Base-by-base conservation (phyloP, 1,140 invertebrate genomes). In the Leptinotarsa texana region DNA sequence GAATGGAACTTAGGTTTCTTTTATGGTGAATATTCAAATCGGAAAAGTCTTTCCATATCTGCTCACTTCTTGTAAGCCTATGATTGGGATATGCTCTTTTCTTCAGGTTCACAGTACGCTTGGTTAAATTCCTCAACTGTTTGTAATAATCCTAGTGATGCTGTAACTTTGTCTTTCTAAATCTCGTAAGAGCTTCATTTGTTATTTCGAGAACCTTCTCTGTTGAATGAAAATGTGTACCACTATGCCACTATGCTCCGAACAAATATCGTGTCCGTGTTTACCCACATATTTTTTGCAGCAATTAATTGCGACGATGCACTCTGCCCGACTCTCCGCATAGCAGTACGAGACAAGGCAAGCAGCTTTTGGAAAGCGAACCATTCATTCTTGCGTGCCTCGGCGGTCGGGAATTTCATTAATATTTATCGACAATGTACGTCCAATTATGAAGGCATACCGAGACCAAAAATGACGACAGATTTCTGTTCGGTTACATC, bases 381-480 rank as follows among this genome's bases (percentile, higher is more conserved):
- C 27, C 18, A 67, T 67, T 67, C 65, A 27, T 67, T 27, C 65
- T 17, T 67, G 18, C 65, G 27, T 67, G 65, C 17, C 17, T 13
- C 65, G 51, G 65, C 65, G 33, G 24, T 42, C 65, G 24, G 22
- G 65, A 67, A 67, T 67, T 24, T 67, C 65, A 67, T 67, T 67
- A 67, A 67, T 67, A 67, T 67, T 67, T 67, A 67, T 67, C 17
- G 33, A 67, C 65, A 67, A 67, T 24, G 65, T 24, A 24, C 4
- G 24, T 24, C 65, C 65, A 67, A 67, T 67, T 67, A 67, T 17
- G 24, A 24, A 17, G 33, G 65, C 65, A 67, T 67, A 24, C 65
- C 65, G n/a, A 67, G 51, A 57, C 51, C 51, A 57, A 57, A 57
- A 57, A 57, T 57, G 51, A 17, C 51, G 51, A 67, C 65, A 67